Evolutionary conservation across 2,888 invertebrate genomes (phyloP).

Genomic region (Volucella inflata): DNA sequence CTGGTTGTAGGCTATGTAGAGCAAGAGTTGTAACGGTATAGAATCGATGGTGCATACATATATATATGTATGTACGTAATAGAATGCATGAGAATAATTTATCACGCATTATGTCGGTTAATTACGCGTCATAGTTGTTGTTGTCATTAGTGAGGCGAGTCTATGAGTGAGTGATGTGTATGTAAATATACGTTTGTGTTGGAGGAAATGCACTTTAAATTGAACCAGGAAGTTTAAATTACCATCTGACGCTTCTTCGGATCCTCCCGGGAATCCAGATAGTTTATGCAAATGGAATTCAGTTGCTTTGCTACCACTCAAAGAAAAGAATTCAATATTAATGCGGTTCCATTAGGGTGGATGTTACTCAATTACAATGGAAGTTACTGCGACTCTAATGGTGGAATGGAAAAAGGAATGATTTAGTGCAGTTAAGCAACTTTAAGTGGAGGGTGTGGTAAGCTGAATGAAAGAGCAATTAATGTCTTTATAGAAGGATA

Average conservation of each 20-base stretch:
- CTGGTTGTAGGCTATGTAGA: constrained; percentile 23
- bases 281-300: constrained; percentile 50
- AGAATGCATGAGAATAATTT: constrained; percentile 55
- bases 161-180: neutral
- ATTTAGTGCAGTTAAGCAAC: too few relatives aligned
- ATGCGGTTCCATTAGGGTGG: constrained; percentile 63
- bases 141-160: neutral
- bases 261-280: constrained; percentile 34
- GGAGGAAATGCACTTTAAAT: constrained; percentile 47
- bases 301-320: constrained; percentile 40
- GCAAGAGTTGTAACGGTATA: neutral
- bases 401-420: too few relatives aligned
- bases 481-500: too few relatives aligned
- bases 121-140: constrained; percentile 36
- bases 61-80: constrained; percentile 9
- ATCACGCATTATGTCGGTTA: constrained; percentile 64
- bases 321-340: constrained; percentile 55
- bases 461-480: too few relatives aligned
- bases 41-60: constrained; percentile 35
- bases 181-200: neutral
- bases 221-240: constrained; percentile 59
- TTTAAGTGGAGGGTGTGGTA: too few relatives aligned
- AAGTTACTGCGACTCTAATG: too few relatives aligned
- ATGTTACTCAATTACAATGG: constrained; percentile 10
- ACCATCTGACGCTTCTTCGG: constrained; percentile 55